Evolutionary conservation across 2,888 invertebrate species (phyloP).

Genomic region (Julus scandinavius): DNA sequence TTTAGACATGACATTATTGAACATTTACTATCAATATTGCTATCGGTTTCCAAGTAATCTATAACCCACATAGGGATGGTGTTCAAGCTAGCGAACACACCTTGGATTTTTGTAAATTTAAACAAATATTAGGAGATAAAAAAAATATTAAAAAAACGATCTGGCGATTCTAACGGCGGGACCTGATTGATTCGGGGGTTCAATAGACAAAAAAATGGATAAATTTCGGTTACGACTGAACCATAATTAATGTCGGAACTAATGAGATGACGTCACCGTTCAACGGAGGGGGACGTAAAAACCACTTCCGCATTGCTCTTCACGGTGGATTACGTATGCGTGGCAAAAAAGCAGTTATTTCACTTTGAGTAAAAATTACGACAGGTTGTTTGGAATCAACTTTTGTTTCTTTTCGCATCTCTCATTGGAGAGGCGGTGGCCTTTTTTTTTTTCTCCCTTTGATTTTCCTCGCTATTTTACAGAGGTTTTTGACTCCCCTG

Average conservation of each 20-base stretch:
- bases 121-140: background rate
- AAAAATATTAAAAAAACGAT: background rate
- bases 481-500: constrained; percentile 18
- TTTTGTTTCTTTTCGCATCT: constrained; percentile 41
- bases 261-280: constrained; percentile 5
- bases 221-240: background rate
- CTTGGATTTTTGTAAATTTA: background rate
- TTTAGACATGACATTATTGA: background rate
- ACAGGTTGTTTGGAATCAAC: constrained; percentile 14
- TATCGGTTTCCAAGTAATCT: background rate
- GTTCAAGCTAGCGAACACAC: background rate
- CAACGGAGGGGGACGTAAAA: background rate
- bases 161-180: constrained; percentile 10
- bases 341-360: constrained; percentile 24
- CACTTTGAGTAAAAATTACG: constrained; percentile 27
- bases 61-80: background rate
- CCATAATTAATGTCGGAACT: constrained; percentile 43
- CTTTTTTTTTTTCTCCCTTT: background rate
- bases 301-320: constrained; percentile 33
- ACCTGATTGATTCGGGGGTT: background rate
- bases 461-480: constrained; percentile 33
- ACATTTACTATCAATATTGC: background rate
- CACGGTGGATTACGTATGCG: constrained; percentile 23
- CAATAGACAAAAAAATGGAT: constrained; percentile 2
- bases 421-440: constrained; percentile 6